Conservation (phyloP, 2,888 invertebrate genomes). For the Euclidia mi region DNA sequence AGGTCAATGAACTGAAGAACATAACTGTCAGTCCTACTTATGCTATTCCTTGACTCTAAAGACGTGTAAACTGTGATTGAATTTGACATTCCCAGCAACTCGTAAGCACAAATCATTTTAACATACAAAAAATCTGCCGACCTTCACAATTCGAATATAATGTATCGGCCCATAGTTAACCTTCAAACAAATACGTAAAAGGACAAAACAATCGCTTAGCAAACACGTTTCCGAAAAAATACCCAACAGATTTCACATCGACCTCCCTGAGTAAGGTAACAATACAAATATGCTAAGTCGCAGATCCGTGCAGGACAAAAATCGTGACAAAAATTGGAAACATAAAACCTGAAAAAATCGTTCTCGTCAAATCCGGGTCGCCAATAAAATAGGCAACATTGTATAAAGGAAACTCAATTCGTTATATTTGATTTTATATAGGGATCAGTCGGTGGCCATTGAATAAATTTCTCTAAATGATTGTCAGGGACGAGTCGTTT, state of each 20-base stretch:
- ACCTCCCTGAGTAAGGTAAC: constrained; percentile 6
- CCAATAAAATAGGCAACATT: constrained; percentile 46
- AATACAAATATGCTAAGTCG: constrained; percentile 20
- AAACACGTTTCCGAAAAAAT: neutral
- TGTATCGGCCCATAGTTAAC: neutral
- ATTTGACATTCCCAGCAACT: no score
- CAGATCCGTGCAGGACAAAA: constrained; percentile 6
- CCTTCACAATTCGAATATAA: no score
- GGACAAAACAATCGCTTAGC: neutral
- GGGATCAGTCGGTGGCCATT: constrained; percentile 48
- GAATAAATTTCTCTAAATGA: constrained; percentile 54
- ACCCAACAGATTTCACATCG: neutral
- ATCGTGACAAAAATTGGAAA: constrained; percentile 19
- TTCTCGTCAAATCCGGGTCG: constrained; percentile 35
- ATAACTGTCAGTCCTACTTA: no score
- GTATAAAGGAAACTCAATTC: constrained; percentile 44
- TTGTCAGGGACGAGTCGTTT: constrained; percentile 34
- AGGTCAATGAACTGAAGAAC: no score
- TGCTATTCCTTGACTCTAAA: no score
- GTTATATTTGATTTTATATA: constrained; percentile 49
- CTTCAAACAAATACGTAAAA: neutral
- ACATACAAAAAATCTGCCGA: neutral
- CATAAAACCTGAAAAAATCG: constrained; percentile 13
- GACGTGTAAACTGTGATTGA: no score
- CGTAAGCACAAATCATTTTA: no score